Base-by-base conservation (phyloP, 64 coral and sea anemone species). In the Dendronephthya gigantea region DNA sequence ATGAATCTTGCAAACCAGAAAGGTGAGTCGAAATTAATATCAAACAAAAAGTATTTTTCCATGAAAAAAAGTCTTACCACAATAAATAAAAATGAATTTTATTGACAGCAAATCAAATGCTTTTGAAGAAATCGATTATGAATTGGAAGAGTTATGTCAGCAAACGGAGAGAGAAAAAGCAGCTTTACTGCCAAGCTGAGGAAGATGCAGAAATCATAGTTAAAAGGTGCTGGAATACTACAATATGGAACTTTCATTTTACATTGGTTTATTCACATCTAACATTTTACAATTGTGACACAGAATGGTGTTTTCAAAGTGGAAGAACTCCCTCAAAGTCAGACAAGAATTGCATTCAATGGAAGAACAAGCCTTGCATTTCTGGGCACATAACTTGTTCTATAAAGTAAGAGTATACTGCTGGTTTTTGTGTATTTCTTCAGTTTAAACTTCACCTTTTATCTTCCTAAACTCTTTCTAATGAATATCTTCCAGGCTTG, bases 321-420 rank as follows among this genome's bases (percentile, higher is more conserved):
- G 90, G 90, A 70, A 83, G 17, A 49, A 62, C 79, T 66, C 76
- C 58, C 47, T 88, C 16, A 39, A 48, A 29, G 82, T 85, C 15
- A 75, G 31, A 83, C 36, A 70, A 65, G 68, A 92, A 22, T 65
- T 88, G 27, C 27, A 35, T 23, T 22, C 50, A 39, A 85, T 88
- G 86, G 86, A 92, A 36, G 33, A 68, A 0, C 45, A 79, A 85
- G 90, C 90, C 29, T 66, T 92, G 6, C 86, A 88, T 35, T 88
- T 88, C 48, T 92, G 90, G 90, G 90, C 86, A 40, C 35, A 37
- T 25, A 85, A 45, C 81, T 49, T 92, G 29, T 40, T 92, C 34
- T 27, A 2, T 50, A 92, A 92, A 81, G 90, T 92, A 12, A 88
- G n/a, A 8, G 58, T 22, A 66, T 66, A 66, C 6, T 15, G 58